Conservation (phyloP, 2,888 invertebrate genomes). For the Acanthococcus lagerstroemiae region DNA sequence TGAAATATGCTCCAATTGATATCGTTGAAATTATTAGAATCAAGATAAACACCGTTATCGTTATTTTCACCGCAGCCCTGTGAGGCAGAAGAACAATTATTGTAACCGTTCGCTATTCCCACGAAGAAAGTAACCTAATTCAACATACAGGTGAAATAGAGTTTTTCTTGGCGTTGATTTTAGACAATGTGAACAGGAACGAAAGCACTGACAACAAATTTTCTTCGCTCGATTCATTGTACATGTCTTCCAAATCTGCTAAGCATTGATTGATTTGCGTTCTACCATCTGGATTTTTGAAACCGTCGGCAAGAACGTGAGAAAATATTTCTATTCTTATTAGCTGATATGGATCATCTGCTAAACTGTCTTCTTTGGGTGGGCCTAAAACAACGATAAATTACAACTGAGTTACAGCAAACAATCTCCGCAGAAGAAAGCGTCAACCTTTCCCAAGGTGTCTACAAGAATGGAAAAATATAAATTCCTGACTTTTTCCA, state of each 20-base stretch:
- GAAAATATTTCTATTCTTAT: not conserved
- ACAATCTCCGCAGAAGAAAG: too few species aligned
- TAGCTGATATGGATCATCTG: not conserved
- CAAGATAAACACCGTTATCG: not conserved
- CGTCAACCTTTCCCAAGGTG: too few species aligned
- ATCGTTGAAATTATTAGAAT: not conserved
- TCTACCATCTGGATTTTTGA: not conserved
- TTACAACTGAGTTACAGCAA: too few species aligned
- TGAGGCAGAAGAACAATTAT: too few species aligned
- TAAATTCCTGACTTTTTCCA: too few species aligned
- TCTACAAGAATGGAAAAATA: too few species aligned
- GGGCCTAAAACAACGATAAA: too few species aligned
- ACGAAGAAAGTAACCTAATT: too few species aligned
- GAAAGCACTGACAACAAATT: not conserved
- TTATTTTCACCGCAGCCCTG: not conserved
- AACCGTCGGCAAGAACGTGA: not conserved
- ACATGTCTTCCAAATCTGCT: not conserved
- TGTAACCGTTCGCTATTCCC: too few species aligned
- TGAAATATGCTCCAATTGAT: constrained; percentile 14
- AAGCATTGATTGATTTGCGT: not conserved
- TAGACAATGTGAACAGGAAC: not conserved
- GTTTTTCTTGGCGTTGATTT: too few species aligned
- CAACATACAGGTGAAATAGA: too few species aligned
- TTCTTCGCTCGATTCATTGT: not conserved
- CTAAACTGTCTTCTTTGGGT: too few species aligned